Evolutionary conservation across 1,140 invertebrate genomes (phyloP).

Genomic region (Cotesia vestalis): DNA sequence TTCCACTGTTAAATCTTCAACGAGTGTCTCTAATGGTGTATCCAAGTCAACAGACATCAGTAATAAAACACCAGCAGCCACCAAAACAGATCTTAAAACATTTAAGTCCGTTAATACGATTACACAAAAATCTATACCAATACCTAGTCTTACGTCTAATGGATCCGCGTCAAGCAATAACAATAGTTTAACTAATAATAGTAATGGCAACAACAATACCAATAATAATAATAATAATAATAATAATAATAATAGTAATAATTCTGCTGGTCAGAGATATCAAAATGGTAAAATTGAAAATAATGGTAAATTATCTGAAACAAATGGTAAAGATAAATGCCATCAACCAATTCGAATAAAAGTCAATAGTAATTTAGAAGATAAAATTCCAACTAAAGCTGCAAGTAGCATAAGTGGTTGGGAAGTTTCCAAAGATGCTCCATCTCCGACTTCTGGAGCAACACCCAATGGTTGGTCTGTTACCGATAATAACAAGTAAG

Average conservation of each 20-base stretch:
- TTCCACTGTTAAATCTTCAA: constrained; percentile 18
- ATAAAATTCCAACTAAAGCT: constrained; percentile 54
- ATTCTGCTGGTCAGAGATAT: constrained; percentile 42
- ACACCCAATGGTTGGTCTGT: constrained; percentile 59
- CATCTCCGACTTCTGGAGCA: constrained; percentile 46
- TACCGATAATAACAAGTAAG: constrained; percentile 55
- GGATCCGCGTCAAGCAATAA: constrained; percentile 17
- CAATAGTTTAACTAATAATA: no score
- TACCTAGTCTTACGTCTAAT: constrained; percentile 10
- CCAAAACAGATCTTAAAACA: neutral
- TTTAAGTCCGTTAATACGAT: neutral
- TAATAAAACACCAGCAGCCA: neutral
- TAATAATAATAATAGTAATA: constrained; percentile 2
- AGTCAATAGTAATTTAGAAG: constrained; percentile 37
- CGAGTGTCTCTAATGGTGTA: constrained; percentile 16
- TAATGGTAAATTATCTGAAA: constrained; percentile 30
- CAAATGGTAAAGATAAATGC: constrained; percentile 48
- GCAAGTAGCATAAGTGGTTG: constrained; percentile 53
- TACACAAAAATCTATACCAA: constrained; percentile 9
- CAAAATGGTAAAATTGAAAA: constrained; percentile 54
- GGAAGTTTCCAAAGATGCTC: constrained; percentile 54
- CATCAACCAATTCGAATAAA: constrained; percentile 50
- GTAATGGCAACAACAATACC: neutral
- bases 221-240: no score
- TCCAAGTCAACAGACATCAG: neutral